Base-by-base conservation (phyloP, 2,888 invertebrate genomes). In the Apotomis turbidana region DNA sequence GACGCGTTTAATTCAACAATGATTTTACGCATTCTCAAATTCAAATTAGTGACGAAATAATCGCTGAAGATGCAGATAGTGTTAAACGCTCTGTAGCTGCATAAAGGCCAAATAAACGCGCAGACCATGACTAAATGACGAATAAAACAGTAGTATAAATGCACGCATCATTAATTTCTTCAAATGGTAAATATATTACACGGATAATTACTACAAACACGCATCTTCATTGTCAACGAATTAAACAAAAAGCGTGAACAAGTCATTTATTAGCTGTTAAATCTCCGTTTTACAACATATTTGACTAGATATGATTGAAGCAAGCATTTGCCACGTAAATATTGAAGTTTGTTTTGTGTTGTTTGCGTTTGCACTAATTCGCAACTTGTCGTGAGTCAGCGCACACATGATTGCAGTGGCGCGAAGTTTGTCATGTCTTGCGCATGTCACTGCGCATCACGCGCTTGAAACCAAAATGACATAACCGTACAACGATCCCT, bases 351-450 rank as follows among this genome's bases (percentile, higher is more conserved):
- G 61, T 62, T 52, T 8, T 38, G 60, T 60, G 15, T 61, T 61
- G 49, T 71, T 60, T 66, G 60, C 54, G 55, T 67, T 71, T 71
- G 67, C 51, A 49, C 67, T 27, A 27, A 62, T 71, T 71, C 44
- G 71, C 67, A 71, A 71, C 44, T 36, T 59, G 59, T 51, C 41
- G 61, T 71, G 71, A 71, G 51, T 71, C 71, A 67, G 60, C 54
- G 68, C 60, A 38, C 70, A 64, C 59, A 59, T 41, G 66, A 68
- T 71, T 71, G 61, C 67, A 52, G 27, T 46, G 41, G 52, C 64
- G 54, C 27, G 55, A 55, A 70, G 60, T 68, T 71, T 41, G 51
- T 27, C 61, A 12, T 52, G 67, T 57, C 67, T 59, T 64, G 67
- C 64, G 58, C 36, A 55, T 55, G 55, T 41, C 41, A 41, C 15